Conservation (phyloP, 92 coral and sea anemone genomes). For the Phymanthus crucifer region DNA sequence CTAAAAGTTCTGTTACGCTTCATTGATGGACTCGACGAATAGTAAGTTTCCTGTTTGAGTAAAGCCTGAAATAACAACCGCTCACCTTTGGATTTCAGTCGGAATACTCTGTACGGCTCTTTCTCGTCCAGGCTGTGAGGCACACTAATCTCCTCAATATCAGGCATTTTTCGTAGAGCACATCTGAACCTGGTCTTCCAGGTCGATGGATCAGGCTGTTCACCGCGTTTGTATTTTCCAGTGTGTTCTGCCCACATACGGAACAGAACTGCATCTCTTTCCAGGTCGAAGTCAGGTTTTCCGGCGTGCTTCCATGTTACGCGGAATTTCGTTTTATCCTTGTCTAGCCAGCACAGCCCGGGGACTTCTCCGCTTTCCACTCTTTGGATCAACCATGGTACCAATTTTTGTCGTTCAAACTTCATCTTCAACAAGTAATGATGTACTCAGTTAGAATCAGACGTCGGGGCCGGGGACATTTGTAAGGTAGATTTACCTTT, state of each 20-base stretch:
- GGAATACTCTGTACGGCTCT: slow-evolving; percentile 89
- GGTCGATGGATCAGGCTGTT: slow-evolving; percentile 93
- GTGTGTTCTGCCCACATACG: slow-evolving; percentile 94
- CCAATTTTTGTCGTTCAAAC: slow-evolving; percentile 59
- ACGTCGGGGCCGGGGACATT: not conserved
- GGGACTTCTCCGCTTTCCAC: slow-evolving; percentile 80
- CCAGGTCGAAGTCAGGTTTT: slow-evolving; percentile 86
- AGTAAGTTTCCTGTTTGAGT: too few relatives aligned
- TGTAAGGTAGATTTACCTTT: not conserved
- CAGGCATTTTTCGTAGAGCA: slow-evolving; percentile 88
- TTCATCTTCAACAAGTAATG: slow-evolving; percentile 18
- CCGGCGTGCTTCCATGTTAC: slow-evolving; percentile 98
- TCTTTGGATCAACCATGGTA: slow-evolving; percentile 75
- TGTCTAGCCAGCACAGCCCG: slow-evolving; percentile 73
- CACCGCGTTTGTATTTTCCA: slow-evolving; percentile 77
- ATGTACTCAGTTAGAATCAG: not conserved
- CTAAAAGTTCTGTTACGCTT: too few relatives aligned
- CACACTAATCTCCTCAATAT: slow-evolving; percentile 68
- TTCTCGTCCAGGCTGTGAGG: slow-evolving; percentile 76
- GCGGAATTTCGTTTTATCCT: slow-evolving; percentile 64
- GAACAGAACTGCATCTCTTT: slow-evolving; percentile 83
- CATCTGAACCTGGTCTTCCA: slow-evolving; percentile 98
- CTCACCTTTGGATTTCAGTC: slow-evolving; percentile 66
- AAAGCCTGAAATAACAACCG: not conserved
- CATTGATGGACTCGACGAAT: too few relatives aligned